Evolutionary conservation across 2,113 vertebrate species (phyloP).

Genomic region (Archilochus colubris): DNA sequence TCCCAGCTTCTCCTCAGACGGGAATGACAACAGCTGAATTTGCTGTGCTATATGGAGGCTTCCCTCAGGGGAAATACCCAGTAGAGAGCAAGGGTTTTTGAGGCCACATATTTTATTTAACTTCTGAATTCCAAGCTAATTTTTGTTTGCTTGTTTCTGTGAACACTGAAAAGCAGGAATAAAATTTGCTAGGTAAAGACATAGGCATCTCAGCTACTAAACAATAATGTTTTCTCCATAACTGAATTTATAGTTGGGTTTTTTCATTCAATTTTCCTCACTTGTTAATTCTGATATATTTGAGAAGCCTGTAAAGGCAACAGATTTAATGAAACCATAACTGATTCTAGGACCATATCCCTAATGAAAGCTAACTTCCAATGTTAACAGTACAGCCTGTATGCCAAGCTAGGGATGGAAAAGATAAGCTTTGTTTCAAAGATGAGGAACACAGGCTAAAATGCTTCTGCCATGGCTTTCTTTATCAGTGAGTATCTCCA

Average conservation of each 20-base stretch:
- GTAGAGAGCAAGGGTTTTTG: not conserved
- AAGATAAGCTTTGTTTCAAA: not conserved
- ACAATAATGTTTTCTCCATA: not conserved
- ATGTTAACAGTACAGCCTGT: not conserved
- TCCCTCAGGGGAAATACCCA: not conserved
- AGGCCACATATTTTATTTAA: not conserved
- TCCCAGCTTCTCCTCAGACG: not conserved
- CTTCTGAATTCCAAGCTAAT: not conserved
- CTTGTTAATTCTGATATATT: not conserved
- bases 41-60: not conserved
- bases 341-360: not conserved
- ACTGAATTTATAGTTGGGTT: not conserved
- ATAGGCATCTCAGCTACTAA: not conserved
- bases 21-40: constrained; percentile 8
- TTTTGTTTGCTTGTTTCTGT: not conserved
- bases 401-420: not conserved
- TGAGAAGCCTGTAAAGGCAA: not conserved
- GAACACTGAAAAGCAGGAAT: not conserved
- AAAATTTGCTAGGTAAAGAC: not conserved
- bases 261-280: not conserved
- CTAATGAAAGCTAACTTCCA: not conserved
- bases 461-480: not conserved
- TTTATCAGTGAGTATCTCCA: not conserved
- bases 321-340: not conserved
- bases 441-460: not conserved